Evolutionary conservation across 2,797 vertebrate species (phyloP), one percentile per base, ranked within the genome.

Genomic region (Melanotaenia trifasciata): DNA sequence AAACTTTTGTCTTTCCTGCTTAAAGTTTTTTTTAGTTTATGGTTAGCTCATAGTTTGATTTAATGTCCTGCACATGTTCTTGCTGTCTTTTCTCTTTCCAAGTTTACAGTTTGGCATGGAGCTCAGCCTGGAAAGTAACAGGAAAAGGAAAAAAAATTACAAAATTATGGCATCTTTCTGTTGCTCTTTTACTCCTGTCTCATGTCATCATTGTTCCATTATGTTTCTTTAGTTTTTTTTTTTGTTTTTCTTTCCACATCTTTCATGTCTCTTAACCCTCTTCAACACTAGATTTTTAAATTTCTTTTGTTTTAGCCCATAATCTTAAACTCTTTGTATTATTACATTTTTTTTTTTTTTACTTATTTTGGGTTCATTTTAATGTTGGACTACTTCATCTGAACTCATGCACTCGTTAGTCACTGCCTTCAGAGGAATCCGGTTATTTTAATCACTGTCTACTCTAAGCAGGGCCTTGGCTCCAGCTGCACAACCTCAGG

Each of bases 41-140:
- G 65, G 81, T 70, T 43, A 79, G 76, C 66, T 72, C 65, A 64
- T 64, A 83, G 84, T 88, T 87, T 62, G 61, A 69, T 86, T 56
- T 85, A 78, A 90, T 87, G 78, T 83, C 69, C 77, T 74, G 76
- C 86, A 85, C 74, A 74, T 90, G 76, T 90, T 70, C 54, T 69
- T 54, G 56, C 78, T 58, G 67, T 80, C 75, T 79, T 81, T 76
- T 81, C 76, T 66, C 28, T 36, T 53, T 74, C 73, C 72, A 77
- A 61, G 68, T 80, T 84, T 87, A 74, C 70, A 84, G 78, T 88
- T 89, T 91, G 80, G 79, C 76, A 4, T 54, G 47, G 47, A 61
- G 51, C 63, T 84, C 47, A 22, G 68, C 53, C 70, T 81, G 81
- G 83, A 89, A 82, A 78, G 68, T 59, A 72, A 74, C 80, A 72